These are phyloP conservation scores for Ecliptopera silaceata DNA, from an alignment of 2,888 invertebrate species.

Conservation along the genomic window DNA sequence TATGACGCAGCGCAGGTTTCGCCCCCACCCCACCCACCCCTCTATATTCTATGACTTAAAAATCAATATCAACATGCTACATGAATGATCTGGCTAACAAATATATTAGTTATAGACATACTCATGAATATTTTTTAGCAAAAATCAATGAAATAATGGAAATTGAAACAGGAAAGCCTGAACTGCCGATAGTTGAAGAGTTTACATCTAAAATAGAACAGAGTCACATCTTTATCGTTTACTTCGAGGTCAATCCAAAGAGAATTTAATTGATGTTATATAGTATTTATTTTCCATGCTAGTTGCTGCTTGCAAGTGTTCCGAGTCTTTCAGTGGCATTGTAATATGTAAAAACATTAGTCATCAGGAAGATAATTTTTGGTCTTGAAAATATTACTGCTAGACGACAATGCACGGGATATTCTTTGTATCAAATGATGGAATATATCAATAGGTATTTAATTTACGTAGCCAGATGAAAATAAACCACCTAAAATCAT, in stretches of 20 bases:
- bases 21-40: constrained; percentile 56
- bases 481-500: background rate
- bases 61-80: constrained; percentile 61
- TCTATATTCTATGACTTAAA: constrained; percentile 59
- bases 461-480: background rate
- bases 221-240: no score
- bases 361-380: constrained; percentile 49
- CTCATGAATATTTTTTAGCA: background rate
- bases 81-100: constrained; percentile 6
- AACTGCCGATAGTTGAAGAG: background rate
- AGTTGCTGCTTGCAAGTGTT: no score
- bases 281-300: no score
- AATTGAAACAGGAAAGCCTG: background rate
- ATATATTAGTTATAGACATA: no score
- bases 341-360: constrained; percentile 47
- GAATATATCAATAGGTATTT: background rate
- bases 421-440: constrained; percentile 3
- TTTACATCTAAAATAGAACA: background rate
- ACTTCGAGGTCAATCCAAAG: no score
- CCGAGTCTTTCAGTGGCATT: no score
- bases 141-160: background rate
- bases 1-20: constrained; percentile 51
- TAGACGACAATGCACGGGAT: background rate
- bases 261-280: no score
- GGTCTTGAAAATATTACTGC: background rate